Percentiles rank a stretch among this genome's conserved stretches.
Evolutionary conservation across 2,888 invertebrate species (phyloP).

Genomic region (Leucania comma): DNA sequence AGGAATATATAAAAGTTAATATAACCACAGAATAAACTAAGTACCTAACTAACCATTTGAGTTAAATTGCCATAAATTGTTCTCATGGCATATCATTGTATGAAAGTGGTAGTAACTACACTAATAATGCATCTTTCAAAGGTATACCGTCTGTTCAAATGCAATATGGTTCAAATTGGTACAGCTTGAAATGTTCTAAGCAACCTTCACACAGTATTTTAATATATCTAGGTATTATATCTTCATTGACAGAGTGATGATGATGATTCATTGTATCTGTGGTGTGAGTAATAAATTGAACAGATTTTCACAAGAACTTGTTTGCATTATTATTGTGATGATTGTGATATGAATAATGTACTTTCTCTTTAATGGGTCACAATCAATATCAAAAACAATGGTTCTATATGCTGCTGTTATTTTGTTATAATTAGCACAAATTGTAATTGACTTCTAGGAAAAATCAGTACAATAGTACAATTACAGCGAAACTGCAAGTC

Average conservation of each 20-base stretch:
- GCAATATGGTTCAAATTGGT: conserved; percentile 46
- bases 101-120: conserved; percentile 19
- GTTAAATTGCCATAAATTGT: conserved; percentile 44
- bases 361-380: not conserved
- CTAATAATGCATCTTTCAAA: conserved; percentile 10
- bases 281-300: conserved; percentile 22
- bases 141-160: conserved; percentile 12
- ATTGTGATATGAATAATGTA: not conserved
- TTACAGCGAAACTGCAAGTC: conserved; percentile 7
- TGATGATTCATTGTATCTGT: conserved; percentile 38
- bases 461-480: not conserved
- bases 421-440: not conserved
- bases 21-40: not conserved
- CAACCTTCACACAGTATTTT: conserved; percentile 42
- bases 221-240: conserved; percentile 20
- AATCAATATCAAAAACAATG: not conserved
- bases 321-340: conserved; percentile 11
- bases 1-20: not conserved
- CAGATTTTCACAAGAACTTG: conserved; percentile 8
- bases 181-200: conserved; percentile 17
- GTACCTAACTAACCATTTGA: conserved; percentile 6
- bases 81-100: conserved; percentile 26
- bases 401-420: not conserved
- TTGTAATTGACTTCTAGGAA: not conserved
- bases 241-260: conserved; percentile 24